phyloP scores from a whole-genome alignment of 2,888 invertebrate genomes.

The Rutpela maculata region DNA sequence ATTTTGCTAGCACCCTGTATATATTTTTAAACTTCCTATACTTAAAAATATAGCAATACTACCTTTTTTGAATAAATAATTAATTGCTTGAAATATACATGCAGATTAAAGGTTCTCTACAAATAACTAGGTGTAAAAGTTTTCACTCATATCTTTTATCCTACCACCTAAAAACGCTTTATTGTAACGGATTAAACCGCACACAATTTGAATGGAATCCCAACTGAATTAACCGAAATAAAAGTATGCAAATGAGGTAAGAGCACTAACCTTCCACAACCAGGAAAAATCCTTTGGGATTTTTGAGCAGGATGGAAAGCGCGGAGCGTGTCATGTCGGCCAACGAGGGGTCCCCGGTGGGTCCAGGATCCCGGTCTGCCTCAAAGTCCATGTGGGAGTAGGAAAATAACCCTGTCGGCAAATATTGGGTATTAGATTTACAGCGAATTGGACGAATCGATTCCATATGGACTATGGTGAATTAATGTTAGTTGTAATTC shows the following conservation, averaged over 20 bases:
- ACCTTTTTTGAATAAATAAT: too few species aligned
- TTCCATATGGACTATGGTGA: background rate
- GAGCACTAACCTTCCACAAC: constrained; percentile 82
- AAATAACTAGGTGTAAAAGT: background rate
- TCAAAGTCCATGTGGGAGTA: constrained; percentile 89
- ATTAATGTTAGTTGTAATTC: constrained; percentile 2
- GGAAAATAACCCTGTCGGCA: constrained; percentile 80
- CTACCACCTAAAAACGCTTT: background rate
- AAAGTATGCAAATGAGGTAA: constrained; percentile 33
- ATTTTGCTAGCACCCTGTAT: too few species aligned
- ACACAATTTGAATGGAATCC: background rate
- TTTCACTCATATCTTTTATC: background rate
- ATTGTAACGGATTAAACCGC: constrained; percentile 5
- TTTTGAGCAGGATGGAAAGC: constrained; percentile 82
- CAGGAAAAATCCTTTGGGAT: constrained; percentile 85
- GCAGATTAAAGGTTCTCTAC: too few species aligned
- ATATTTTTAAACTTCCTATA: too few species aligned
- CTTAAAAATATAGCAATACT: too few species aligned
- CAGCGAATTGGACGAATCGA: constrained; percentile 36
- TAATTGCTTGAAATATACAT: too few species aligned
- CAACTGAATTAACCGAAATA: constrained; percentile 22
- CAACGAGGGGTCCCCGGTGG: constrained; percentile 83
- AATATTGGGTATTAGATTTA: constrained; percentile 49
- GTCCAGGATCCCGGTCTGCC: constrained; percentile 81
- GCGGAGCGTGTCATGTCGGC: constrained; percentile 87